phyloP scores from a whole-genome alignment of 2,113 vertebrate species.

The Perca flavescens region DNA sequence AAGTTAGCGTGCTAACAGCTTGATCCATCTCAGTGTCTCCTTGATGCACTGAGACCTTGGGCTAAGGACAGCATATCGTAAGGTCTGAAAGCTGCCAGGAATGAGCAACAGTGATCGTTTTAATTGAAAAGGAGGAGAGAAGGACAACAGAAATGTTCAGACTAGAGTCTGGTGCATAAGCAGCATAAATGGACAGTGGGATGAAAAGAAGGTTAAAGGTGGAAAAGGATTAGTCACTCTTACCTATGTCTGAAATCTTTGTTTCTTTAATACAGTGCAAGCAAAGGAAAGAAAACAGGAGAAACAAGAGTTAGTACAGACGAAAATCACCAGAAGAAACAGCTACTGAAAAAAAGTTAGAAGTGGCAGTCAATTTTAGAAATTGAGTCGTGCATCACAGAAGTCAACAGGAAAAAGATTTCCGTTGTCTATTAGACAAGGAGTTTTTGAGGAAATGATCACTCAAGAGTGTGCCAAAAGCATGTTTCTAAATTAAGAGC shows the following conservation, averaged over 20 bases:
- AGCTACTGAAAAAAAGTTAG: background rate
- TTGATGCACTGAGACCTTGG: background rate
- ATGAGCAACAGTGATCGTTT: slow-evolving; percentile 5
- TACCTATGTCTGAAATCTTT: slow-evolving; percentile 99
- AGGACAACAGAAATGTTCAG: background rate
- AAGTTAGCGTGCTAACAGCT: slow-evolving; percentile 1
- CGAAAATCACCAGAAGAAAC: background rate
- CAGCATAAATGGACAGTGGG: slow-evolving; percentile 4
- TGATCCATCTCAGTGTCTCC: background rate
- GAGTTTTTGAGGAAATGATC: slow-evolving; percentile 17
- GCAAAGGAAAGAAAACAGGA: slow-evolving; percentile 76
- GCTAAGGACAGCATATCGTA: background rate
- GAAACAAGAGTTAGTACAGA: slow-evolving; percentile 57
- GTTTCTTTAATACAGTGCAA: slow-evolving; percentile 94
- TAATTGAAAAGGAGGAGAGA: background rate
- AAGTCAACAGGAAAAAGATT: slow-evolving; percentile 17
- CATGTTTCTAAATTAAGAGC: slow-evolving; percentile 10
- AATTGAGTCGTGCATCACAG: background rate
- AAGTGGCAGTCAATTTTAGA: background rate
- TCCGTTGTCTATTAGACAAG: slow-evolving; percentile 3
- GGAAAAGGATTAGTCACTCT: slow-evolving; percentile 78
- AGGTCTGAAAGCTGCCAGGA: background rate
- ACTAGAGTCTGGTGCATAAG: background rate
- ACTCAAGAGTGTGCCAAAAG: background rate
- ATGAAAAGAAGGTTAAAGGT: slow-evolving; percentile 13